Evolutionary conservation across 2,113 vertebrate genomes (phyloP), one percentile per base, ranked within the genome.

Genomic region (Pampusana beccarii): DNA sequence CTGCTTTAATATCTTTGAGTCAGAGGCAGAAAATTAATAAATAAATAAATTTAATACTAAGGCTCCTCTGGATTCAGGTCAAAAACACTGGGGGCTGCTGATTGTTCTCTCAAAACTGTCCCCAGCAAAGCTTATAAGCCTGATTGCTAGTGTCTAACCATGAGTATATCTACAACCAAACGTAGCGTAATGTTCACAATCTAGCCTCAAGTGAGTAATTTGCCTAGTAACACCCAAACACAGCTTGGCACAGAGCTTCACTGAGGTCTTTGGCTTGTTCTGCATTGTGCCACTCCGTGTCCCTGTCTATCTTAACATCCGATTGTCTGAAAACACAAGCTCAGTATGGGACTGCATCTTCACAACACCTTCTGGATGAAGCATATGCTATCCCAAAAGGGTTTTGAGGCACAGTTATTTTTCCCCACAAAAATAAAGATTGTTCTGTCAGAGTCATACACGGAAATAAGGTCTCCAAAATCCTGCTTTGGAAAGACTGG

Each of bases 291-390:
- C 48, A 6, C 33, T 64, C 23, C 9, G 23, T 40, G 34, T 9
- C 26, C 38, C 40, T 24, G 7, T 21, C 9, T 48, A 6, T 42
- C 54, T 86, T 16, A 51, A 16, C 24, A 11, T 10, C 24, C 56
- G 34, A 21, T 36, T 57, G 21, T 2, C 54, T 77, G 77, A 58
- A 86, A 80, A 24, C 18, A 31, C 9, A 3, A 0, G 0, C 12
- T 46, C 38, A 24, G 13, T 6, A 12, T 0, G 0, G 1, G 3
- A 29, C 42, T 51, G 42, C 20, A 54, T 31, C 56, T 58, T 51
- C 82, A 66, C 25, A 40, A 21, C 36, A 51, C 33, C 23, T 24
- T 40, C 1, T 42, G 57, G 21, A 44, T 33, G 31, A 57, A 80
- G 26, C 66, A 31, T 0, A 0, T 19, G 19, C 36, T 70, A 7